A percentile compares a stretch with the other conserved stretches of the same genome.
Evolutionary conservation across 2,113 vertebrate genomes (phyloP).

Genomic region (mouse (Mus musculus)): GRCm39 chr4:123239501-123240000

Average conservation of each 20-base stretch:
- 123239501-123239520: not conserved
- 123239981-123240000: not conserved
- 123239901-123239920: not conserved
- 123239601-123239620: not conserved
- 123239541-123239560: not conserved
- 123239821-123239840: not conserved
- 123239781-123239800: not conserved
- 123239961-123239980: not conserved
- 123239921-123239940: not conserved
- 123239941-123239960: not conserved
- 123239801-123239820: not conserved
- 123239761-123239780: too few relatives aligned
- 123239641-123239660: too few relatives aligned
- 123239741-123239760: too few relatives aligned
- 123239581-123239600: not conserved
- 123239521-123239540: accelerated
- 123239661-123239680: too few relatives aligned
- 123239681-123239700: too few relatives aligned
- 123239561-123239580: not conserved
- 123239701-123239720: too few relatives aligned
- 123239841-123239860: not conserved
- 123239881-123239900: not conserved
- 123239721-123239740: too few relatives aligned
- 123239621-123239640: too few relatives aligned
- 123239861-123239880: not conserved